Evolutionary conservation across 1,140 invertebrate genomes (phyloP).

Genomic region (Neodiprion lecontei): DNA sequence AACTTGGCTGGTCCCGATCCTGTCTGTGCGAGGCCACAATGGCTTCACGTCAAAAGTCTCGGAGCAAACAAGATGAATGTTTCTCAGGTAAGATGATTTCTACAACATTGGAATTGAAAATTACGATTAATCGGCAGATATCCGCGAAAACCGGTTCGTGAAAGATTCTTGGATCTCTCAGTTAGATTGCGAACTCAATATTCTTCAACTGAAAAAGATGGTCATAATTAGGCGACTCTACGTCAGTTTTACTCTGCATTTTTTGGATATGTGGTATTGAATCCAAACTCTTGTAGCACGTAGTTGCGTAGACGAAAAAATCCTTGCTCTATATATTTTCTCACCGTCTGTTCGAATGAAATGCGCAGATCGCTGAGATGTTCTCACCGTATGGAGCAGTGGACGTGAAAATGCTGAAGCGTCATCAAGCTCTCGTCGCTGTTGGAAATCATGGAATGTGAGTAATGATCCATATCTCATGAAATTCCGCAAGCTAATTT

Average conservation of each 20-base stretch:
- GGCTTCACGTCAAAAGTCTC: constrained; percentile 57
- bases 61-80: constrained; percentile 44
- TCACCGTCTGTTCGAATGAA: too few species aligned
- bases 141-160: too few species aligned
- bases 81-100: constrained; percentile 40
- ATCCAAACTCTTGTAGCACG: too few species aligned
- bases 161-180: too few species aligned
- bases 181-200: too few species aligned
- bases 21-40: constrained; percentile 57
- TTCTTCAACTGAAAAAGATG: too few species aligned
- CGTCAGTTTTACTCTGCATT: constrained; percentile 13
- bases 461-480: constrained; percentile 30
- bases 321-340: too few species aligned
- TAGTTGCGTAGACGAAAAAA: too few species aligned
- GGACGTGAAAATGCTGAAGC: constrained; percentile 51
- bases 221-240: too few species aligned
- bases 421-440: constrained; percentile 49
- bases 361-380: constrained; percentile 48
- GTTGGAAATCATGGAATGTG: constrained; percentile 57
- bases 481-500: neutral
- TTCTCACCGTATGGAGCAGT: constrained; percentile 54
- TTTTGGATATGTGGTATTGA: too few species aligned
- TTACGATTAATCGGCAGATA: too few species aligned
- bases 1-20: constrained; percentile 64
- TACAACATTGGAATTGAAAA: too few species aligned